These are phyloP conservation scores for Steatocranus sp. DNA, from an alignment of 2,797 vertebrate genomes.

Conservation along the genomic window DNA sequence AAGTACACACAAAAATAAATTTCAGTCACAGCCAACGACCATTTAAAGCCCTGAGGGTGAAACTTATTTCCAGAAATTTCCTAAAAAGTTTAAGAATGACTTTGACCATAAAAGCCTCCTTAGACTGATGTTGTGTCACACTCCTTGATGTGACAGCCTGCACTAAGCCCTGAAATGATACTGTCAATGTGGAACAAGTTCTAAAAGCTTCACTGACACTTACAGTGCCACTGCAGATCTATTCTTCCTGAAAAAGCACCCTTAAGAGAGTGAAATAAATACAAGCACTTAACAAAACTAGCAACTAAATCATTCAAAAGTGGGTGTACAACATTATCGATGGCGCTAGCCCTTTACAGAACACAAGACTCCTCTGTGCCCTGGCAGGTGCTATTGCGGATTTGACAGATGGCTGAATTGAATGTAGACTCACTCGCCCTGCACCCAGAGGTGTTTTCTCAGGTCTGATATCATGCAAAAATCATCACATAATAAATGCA, in stretches of 20 bases:
- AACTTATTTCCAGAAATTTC: background rate
- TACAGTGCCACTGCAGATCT: background rate
- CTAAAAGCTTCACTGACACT: background rate
- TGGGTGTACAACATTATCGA: background rate
- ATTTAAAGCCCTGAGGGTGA: background rate
- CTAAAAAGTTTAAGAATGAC: background rate
- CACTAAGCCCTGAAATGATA: background rate
- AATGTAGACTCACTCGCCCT: background rate
- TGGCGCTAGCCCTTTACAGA: background rate
- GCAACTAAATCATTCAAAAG: background rate
- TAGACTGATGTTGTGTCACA: background rate
- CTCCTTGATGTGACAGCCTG: background rate
- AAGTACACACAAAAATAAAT: background rate
- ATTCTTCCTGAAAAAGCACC: background rate
- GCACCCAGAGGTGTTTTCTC: background rate
- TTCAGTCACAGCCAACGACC: background rate
- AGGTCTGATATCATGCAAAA: background rate
- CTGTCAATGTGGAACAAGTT: background rate
- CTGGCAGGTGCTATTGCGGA: background rate
- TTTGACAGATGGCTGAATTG: background rate
- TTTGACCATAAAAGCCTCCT: background rate
- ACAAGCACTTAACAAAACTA: background rate
- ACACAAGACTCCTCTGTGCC: background rate
- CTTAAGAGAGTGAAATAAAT: background rate
- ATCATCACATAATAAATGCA: conserved; percentile 8